Evolutionary conservation across 2,113 vertebrate species (phyloP).

Genomic region (Fregetta grallaria): DNA sequence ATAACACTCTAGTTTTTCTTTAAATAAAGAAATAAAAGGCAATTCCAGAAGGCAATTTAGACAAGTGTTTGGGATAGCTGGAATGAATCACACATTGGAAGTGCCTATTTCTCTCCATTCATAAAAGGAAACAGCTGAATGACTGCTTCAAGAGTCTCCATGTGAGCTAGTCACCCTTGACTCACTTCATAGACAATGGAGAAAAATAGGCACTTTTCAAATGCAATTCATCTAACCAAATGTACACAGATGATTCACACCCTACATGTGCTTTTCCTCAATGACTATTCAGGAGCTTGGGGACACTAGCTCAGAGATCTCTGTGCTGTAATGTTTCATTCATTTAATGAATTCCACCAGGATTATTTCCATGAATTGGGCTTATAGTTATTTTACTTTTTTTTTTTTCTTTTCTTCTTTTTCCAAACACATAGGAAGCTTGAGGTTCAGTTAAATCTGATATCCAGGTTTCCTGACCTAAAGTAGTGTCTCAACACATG

Average conservation of each 20-base stretch:
- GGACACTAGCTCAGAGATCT: not conserved
- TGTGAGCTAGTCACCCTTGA: not conserved
- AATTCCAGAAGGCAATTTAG: not conserved
- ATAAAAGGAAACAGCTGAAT: not conserved
- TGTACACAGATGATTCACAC: not conserved
- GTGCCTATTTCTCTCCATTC: not conserved
- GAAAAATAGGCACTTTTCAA: not conserved
- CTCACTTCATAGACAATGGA: not conserved
- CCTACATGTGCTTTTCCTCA: not conserved
- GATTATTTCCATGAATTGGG: not conserved
- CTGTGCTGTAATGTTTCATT: not conserved
- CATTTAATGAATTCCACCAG: not conserved
- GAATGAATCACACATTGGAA: not conserved
- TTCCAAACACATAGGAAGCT: not conserved
- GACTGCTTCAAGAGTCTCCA: not conserved
- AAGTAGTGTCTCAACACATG: not conserved
- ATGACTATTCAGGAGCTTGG: not conserved
- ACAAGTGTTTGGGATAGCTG: not conserved
- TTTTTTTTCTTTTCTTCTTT: not conserved
- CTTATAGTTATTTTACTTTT: not conserved
- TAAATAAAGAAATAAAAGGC: not conserved
- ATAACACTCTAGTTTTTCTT: not conserved
- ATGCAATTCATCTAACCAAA: not conserved
- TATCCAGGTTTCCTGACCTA: not conserved
- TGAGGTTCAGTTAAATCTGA: not conserved